These are phyloP conservation scores for Cinclus mexicanus DNA, from an alignment of 2,113 vertebrate species.

Conservation along the genomic window DNA sequence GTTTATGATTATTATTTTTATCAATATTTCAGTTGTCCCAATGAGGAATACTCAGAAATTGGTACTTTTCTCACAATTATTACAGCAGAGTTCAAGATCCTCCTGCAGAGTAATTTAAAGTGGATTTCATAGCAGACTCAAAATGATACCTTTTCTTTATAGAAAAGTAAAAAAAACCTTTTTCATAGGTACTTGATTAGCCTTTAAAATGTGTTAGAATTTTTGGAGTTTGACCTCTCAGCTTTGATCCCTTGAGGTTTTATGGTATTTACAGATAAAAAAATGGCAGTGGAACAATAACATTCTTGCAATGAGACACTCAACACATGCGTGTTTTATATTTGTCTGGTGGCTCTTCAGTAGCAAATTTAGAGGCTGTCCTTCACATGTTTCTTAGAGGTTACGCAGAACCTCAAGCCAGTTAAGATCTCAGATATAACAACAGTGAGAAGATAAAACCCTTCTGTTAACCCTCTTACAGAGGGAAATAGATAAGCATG, in stretches of 20 bases:
- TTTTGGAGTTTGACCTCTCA: background rate
- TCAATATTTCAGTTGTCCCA: background rate
- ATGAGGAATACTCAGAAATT: background rate
- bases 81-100: background rate
- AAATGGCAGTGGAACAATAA: background rate
- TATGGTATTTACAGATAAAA: background rate
- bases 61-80: background rate
- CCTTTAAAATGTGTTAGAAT: background rate
- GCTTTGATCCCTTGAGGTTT: background rate
- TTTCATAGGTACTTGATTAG: background rate
- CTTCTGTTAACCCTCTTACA: constrained; percentile 16
- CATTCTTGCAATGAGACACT: background rate
- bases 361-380: background rate
- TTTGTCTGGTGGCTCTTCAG: background rate
- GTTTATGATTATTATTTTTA: background rate
- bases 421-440: constrained; percentile 4
- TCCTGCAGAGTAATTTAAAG: background rate
- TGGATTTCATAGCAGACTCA: background rate
- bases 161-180: background rate
- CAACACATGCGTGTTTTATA: background rate
- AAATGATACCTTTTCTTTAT: background rate
- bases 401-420: background rate
- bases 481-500: constrained; percentile 11
- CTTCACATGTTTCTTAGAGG: constrained; percentile 9
- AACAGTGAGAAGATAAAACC: background rate